Evolutionary conservation across 2,888 invertebrate genomes (phyloP).

Genomic region (Stenodera caucasica): DNA sequence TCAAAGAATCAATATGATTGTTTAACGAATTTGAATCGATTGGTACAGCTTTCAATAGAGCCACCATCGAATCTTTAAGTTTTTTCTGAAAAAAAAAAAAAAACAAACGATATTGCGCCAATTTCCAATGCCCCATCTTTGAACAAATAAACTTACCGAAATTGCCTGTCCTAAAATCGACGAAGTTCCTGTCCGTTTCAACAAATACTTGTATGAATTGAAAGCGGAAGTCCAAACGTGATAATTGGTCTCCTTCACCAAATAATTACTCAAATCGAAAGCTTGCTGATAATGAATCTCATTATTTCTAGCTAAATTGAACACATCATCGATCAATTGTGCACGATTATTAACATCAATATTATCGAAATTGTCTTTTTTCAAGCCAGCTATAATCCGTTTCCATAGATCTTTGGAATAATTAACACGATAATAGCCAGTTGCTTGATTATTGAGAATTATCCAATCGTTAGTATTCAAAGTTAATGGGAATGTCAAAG

Average conservation of each 20-base stretch:
- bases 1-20: conserved; percentile 59
- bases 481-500: conserved; percentile 11
- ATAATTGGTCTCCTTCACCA: conserved; percentile 69
- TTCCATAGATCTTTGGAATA: conserved; percentile 65
- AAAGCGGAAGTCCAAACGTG: conserved; percentile 78
- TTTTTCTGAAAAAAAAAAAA: conserved; percentile 1
- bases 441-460: conserved; percentile 30
- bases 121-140: no score
- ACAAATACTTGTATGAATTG: conserved; percentile 51
- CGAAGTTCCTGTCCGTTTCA: conserved; percentile 21
- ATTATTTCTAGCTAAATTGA: conserved; percentile 73
- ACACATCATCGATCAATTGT: conserved; percentile 77
- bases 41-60: not conserved
- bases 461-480: conserved; percentile 27
- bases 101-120: not conserved
- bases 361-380: conserved; percentile 49
- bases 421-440: conserved; percentile 65
- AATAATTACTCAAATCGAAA: conserved; percentile 68
- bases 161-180: not conserved
- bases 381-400: conserved; percentile 56
- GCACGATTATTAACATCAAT: conserved; percentile 73
- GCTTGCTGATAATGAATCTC: conserved; percentile 64
- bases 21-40: not conserved
- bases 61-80: conserved; percentile 14
- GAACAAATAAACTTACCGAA: not conserved